Base-by-base conservation (phyloP, 1,140 invertebrate genomes). In the Eumaeus atala region DNA sequence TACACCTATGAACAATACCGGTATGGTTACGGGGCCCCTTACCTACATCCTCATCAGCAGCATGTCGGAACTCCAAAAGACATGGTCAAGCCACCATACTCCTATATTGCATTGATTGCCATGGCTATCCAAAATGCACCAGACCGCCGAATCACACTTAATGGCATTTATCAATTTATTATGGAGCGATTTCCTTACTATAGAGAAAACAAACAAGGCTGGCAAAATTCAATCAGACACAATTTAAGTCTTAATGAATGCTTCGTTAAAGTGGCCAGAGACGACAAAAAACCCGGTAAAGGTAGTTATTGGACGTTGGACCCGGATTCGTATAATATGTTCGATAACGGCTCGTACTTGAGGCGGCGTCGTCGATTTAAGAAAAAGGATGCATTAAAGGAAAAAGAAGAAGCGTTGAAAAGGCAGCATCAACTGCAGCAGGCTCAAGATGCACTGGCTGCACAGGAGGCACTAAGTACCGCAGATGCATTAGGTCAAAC, bases 191-290 rank as follows among this genome's bases (percentile, higher is more conserved):
- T 99, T 77, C 97, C 97, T 0, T 99, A 98, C 75, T 99, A 99
- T 82, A 89, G 97, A n/a, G 96, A 99, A 77, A 98, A 96, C 83
- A 97, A 97, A 77, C 96, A 98, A 82, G 90, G 95, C 51, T 97
- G 95, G 95, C 96, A 98, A 83, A 98, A 98, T 76, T 96, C 95
- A 1, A 98, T 98, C 56, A 90, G 97, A 37, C 97, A 99, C 83
- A 99, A 99, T 87, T 88, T 99, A 4, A 97, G 95, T 60, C 89
- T 99, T 11, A 99, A 99, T 89, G 98, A 99, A 85, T 99, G 98
- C 81, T 99, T 99, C 85, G 93, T 99, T 0, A 99, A 99, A 88
- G 94, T 98, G 50, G 92, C 95, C 34, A 72, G 94, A 56, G 91
- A 97, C 71, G 96, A 97, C 70, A 99, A 98, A 84, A 97, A 97